A percentile compares a stretch with the other conserved stretches of the same genome.
Conservation (phyloP, 2,888 invertebrate species). For the Melikaiella ostensackeni region DNA sequence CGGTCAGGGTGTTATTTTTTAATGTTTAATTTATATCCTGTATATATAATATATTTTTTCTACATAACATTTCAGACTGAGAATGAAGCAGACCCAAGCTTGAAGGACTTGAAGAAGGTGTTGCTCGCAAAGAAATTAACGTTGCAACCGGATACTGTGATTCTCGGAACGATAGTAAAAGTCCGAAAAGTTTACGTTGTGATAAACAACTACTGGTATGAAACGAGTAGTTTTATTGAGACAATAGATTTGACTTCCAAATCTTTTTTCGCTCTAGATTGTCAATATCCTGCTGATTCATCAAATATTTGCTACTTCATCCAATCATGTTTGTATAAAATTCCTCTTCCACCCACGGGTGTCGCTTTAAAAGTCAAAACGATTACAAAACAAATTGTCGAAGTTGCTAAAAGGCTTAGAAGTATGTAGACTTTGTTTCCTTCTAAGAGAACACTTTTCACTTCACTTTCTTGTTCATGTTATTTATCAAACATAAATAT, state of each 20-base stretch:
- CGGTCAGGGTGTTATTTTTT: background rate
- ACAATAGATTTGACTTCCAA: background rate
- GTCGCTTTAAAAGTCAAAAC: no score
- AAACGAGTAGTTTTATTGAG: background rate
- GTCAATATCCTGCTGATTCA: no score
- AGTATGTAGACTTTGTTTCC: no score
- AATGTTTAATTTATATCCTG: background rate
- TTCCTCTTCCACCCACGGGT: no score
- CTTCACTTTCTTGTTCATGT: no score
- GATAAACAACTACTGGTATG: background rate
- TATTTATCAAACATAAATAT: background rate
- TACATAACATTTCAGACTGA: background rate
- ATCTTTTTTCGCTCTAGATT: conserved; percentile 6
- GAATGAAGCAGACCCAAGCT: background rate
- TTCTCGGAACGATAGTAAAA: background rate
- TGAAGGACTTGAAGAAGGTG: background rate
- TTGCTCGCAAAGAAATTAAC: background rate
- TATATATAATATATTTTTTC: background rate
- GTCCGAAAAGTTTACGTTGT: background rate
- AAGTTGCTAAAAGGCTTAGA: no score
- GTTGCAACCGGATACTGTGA: background rate
- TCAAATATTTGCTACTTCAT: no score
- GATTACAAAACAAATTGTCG: no score
- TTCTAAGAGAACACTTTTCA: no score
- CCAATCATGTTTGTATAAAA: no score